phyloP scores from a whole-genome alignment of 1,140 invertebrate species.

The Oryctes rhinoceros region DNA sequence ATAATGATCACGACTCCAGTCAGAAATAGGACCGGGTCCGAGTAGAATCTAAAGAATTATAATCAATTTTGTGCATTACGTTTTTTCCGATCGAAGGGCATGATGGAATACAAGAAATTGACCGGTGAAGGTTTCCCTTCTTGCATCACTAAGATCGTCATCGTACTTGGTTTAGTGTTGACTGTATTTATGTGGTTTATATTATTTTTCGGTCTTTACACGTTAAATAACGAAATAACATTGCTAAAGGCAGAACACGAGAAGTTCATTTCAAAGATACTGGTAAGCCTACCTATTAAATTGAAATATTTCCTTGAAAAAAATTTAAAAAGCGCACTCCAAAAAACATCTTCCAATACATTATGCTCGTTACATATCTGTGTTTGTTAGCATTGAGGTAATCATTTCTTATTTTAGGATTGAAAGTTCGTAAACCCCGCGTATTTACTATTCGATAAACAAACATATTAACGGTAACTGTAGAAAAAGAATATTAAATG shows the following conservation, averaged over 20 bases:
- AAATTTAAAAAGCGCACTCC: not conserved
- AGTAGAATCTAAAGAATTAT: conserved; percentile 15
- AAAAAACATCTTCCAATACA: no score
- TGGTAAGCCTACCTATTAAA: not conserved
- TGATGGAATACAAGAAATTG: conserved; percentile 16
- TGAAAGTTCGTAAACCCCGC: no score
- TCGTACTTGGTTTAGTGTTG: conserved; percentile 11
- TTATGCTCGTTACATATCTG: not conserved
- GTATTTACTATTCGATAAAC: no score
- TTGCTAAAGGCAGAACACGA: not conserved
- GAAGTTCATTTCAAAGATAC: not conserved
- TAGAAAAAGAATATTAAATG: no score
- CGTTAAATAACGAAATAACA: conserved; percentile 9
- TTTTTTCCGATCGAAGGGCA: not conserved
- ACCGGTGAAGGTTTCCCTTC: not conserved
- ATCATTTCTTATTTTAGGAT: no score
- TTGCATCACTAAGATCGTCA: not conserved
- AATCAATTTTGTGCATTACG: conserved; percentile 13
- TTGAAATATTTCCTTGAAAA: not conserved
- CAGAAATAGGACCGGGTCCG: conserved; percentile 7
- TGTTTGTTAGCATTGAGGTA: not conserved
- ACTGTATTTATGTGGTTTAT: not conserved
- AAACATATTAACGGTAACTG: no score
- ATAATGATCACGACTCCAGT: conserved; percentile 23
- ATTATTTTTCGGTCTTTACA: not conserved